phyloP scores from a whole-genome alignment of 2,888 invertebrate species.

The Galeruca laticollis region DNA sequence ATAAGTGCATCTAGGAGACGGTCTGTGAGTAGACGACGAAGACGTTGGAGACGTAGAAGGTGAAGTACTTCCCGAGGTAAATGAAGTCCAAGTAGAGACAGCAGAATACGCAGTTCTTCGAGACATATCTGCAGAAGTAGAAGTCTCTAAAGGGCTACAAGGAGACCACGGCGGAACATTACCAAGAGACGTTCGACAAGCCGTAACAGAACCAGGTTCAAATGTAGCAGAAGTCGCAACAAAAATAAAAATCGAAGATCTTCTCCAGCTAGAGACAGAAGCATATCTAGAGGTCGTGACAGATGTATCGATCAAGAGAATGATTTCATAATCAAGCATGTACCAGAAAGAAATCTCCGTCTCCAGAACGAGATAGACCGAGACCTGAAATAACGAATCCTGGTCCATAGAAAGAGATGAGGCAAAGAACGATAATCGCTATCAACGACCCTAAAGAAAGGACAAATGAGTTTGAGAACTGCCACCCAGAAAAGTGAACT shows the following conservation, averaged over 20 bases:
- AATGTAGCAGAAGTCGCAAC: slow-evolving; percentile 64
- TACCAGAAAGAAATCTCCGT: slow-evolving; percentile 63
- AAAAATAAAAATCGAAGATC: slow-evolving; percentile 57
- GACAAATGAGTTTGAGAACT: slow-evolving; percentile 58
- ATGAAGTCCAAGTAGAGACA: slow-evolving; percentile 60
- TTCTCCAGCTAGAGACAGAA: slow-evolving; percentile 56
- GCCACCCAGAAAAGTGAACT: slow-evolving; percentile 58
- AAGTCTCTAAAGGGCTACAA: slow-evolving; percentile 64
- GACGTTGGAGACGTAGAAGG: no score
- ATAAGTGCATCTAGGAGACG: no score
- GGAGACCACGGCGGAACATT: slow-evolving; percentile 60
- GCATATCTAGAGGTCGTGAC: slow-evolving; percentile 60
- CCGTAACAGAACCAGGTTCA: slow-evolving; percentile 60
- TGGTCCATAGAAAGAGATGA: slow-evolving; percentile 59
- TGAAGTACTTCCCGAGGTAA: slow-evolving; percentile 62
- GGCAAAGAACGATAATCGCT: slow-evolving; percentile 55
- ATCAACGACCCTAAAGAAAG: slow-evolving; percentile 47
- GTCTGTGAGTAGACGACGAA: no score
- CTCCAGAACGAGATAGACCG: slow-evolving; percentile 54
- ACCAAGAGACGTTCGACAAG: slow-evolving; percentile 61
- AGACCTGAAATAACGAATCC: slow-evolving; percentile 60
- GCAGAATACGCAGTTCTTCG: slow-evolving; percentile 58
- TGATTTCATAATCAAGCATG: slow-evolving; percentile 54
- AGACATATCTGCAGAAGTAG: slow-evolving; percentile 57
- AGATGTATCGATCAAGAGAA: slow-evolving; percentile 62